phyloP scores from a whole-genome alignment of 2,888 invertebrate species.

The Chloromyia formosa region DNA sequence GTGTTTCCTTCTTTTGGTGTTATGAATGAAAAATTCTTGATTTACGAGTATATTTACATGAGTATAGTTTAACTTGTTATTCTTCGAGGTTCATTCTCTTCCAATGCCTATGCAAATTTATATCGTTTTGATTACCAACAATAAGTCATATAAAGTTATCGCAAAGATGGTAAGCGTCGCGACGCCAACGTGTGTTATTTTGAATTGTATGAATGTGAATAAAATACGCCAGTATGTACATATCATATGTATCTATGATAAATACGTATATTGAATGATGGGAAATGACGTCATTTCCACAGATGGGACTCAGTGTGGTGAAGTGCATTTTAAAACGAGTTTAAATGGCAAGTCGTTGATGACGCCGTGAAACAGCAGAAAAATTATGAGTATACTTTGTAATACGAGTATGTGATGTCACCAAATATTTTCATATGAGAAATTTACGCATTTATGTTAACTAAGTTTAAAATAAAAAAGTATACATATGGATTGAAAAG shows the following conservation, averaged over 20 bases:
- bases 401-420: no score
- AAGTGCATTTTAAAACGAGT: conserved; percentile 14
- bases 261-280: conserved; percentile 20
- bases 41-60: neutral
- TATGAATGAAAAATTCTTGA: conserved; percentile 35
- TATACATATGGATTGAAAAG: no score
- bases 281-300: conserved; percentile 43
- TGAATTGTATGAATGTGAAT: no score
- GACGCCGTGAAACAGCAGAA: no score
- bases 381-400: no score
- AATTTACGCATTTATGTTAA: no score
- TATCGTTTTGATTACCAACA: conserved; percentile 24
- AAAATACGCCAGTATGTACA: no score
- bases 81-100: conserved; percentile 4
- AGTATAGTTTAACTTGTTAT: neutral
- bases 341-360: no score
- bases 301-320: conserved; percentile 22
- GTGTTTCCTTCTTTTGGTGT: conserved; percentile 41
- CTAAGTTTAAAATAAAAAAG: no score
- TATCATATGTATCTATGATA: no score
- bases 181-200: conserved; percentile 4
- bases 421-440: no score
- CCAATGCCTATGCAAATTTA: conserved; percentile 33
- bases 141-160: neutral
- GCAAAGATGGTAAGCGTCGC: conserved; percentile 14